Evolutionary conservation across 2,113 vertebrate genomes (phyloP).

Genomic region (Chaenocephalus aceratus): DNA sequence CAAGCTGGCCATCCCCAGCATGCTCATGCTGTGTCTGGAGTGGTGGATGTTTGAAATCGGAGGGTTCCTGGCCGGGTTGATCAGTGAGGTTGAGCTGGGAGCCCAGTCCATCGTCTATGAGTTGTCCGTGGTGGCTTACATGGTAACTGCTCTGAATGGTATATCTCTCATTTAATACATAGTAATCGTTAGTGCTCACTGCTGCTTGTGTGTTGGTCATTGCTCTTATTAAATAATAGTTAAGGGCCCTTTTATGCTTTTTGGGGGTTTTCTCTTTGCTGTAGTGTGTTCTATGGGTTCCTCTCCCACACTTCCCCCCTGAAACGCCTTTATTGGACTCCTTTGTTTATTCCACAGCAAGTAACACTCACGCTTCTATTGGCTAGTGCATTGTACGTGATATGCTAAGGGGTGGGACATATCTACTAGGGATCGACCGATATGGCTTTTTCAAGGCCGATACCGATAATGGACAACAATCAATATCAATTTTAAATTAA

Average conservation of each 20-base stretch:
- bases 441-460: too few species aligned
- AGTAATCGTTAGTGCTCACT: neutral
- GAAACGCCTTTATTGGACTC: too few species aligned
- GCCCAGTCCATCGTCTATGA: slow-evolving; percentile 89
- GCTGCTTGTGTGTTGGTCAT: neutral
- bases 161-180: neutral
- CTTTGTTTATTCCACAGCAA: too few species aligned
- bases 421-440: too few species aligned
- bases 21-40: slow-evolving; percentile 94
- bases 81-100: slow-evolving; percentile 89
- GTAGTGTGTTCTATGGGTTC: too few species aligned
- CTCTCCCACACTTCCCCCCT: too few species aligned
- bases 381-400: too few species aligned
- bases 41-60: slow-evolving; percentile 94
- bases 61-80: slow-evolving; percentile 89
- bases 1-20: slow-evolving; percentile 88
- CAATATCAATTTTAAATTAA: too few species aligned
- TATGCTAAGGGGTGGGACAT: too few species aligned
- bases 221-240: neutral
- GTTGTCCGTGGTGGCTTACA: slow-evolving; percentile 83
- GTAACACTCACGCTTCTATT: too few species aligned
- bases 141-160: slow-evolving; percentile 83
- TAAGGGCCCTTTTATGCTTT: neutral
- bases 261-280: neutral
- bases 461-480: too few species aligned